These are phyloP conservation scores for Erythrocercus mccallii DNA, from an alignment of 2,113 vertebrate genomes.

Conservation along the genomic window DNA sequence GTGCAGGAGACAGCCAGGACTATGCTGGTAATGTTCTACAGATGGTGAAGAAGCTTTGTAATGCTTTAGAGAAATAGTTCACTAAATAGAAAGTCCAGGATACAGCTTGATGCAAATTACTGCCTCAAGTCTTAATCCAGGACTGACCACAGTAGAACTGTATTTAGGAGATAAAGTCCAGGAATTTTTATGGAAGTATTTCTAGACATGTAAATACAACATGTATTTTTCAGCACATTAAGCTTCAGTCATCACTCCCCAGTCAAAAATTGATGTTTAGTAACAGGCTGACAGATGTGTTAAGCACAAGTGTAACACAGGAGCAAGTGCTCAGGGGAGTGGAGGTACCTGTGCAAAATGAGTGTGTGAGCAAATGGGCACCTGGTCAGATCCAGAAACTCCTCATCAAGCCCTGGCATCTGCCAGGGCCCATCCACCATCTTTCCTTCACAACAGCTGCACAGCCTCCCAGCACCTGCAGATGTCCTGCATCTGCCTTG, in stretches of 20 bases:
- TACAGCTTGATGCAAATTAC: not conserved
- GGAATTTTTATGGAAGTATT: not conserved
- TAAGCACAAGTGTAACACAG: not conserved
- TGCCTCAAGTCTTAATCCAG: not conserved
- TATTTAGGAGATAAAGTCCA: not conserved
- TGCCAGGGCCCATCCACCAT: not conserved
- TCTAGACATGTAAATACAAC: conserved; percentile 1
- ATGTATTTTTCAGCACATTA: not conserved
- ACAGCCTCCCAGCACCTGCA: not conserved
- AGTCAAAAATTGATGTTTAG: not conserved
- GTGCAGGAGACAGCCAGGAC: not conserved
- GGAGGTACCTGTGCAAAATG: not conserved
- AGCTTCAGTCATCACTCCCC: not conserved
- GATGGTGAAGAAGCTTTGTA: not conserved
- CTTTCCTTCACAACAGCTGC: not conserved
- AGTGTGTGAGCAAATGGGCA: not conserved
- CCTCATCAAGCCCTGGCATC: not conserved
- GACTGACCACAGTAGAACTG: not conserved
- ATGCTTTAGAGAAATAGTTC: not conserved
- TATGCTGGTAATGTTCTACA: not conserved
- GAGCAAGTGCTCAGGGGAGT: not conserved
- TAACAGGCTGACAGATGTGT: not conserved
- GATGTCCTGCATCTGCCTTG: not conserved
- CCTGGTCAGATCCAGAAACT: not conserved
- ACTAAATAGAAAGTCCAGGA: not conserved